Percentiles rank a stretch among this genome's conserved stretches.
Conservation (phyloP, 2,113 vertebrate species). For the Chloropsis cyanopogon region DNA sequence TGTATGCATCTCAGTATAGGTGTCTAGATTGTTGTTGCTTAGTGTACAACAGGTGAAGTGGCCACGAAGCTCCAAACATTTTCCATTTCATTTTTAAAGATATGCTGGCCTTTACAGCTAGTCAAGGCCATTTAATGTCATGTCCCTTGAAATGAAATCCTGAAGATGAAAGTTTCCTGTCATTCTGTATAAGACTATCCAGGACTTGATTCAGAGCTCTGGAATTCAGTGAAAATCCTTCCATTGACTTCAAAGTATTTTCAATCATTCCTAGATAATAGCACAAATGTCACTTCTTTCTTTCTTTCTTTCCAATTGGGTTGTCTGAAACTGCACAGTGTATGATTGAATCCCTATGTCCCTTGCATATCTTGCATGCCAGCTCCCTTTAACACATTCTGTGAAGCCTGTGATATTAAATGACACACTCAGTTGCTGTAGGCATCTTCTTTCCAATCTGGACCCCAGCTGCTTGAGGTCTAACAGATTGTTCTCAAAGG, state of each 20-base stretch:
- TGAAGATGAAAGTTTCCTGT: conserved; percentile 15
- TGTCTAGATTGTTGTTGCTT: not conserved
- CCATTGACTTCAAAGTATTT: conserved; percentile 39
- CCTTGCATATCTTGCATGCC: conserved; percentile 14
- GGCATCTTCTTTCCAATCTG: conserved; percentile 48
- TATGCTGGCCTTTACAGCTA: not conserved
- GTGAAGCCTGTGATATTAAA: not conserved
- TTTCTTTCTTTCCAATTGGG: not conserved
- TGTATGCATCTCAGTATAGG: not conserved
- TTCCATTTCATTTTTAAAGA: not conserved
- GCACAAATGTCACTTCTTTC: conserved; percentile 18
- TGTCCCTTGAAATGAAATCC: conserved; percentile 19
- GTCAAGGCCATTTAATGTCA: not conserved
- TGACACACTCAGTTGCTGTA: conserved; percentile 1
- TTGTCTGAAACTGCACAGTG: not conserved
- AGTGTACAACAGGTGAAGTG: not conserved
- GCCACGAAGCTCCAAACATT: not conserved
- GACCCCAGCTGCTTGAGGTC: conserved; percentile 38
- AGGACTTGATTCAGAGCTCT: conserved; percentile 9
- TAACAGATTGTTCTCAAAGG: not conserved
- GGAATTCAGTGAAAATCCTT: conserved; percentile 27
- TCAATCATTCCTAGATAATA: not conserved
- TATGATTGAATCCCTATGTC: conserved; percentile 51
- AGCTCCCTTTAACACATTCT: conserved; percentile 50
- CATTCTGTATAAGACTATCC: not conserved